Conservation (phyloP, 1,140 invertebrate species). For the Diachasma alloeum region DNA sequence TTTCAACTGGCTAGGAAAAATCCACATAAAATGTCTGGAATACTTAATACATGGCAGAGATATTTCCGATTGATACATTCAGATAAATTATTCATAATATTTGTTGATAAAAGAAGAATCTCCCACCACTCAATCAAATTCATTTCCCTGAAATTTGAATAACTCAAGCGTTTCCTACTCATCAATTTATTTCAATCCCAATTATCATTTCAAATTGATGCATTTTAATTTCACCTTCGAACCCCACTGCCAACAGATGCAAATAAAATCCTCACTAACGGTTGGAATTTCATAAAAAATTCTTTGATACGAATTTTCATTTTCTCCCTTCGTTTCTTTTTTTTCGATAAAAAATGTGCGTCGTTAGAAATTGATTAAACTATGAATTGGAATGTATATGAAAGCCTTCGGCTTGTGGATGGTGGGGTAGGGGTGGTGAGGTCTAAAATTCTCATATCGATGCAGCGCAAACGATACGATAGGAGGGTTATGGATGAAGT, state of each 20-base stretch:
- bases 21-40: too few relatives aligned
- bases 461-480: slow-evolving; percentile 16
- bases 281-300: slow-evolving; percentile 1
- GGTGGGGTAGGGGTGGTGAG: not conserved
- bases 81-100: not conserved
- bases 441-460: slow-evolving; percentile 27
- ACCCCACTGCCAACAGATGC: not conserved
- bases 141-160: too few relatives aligned
- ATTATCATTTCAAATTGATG: not conserved
- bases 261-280: not conserved
- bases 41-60: too few relatives aligned
- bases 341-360: not conserved
- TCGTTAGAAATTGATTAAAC: slow-evolving; percentile 21
- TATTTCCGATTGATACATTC: not conserved
- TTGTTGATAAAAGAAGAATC: not conserved
- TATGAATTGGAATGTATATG: slow-evolving; percentile 13
- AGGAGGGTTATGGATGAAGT: not conserved
- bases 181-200: not conserved
- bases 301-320: slow-evolving; percentile 2
- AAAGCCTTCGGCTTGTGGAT: not conserved
- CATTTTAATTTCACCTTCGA: not conserved
- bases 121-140: not conserved
- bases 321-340: not conserved
- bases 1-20: too few relatives aligned
- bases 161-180: too few relatives aligned